Evolutionary conservation across 2,113 vertebrate species (phyloP).

Genomic region (Dermatemys mawii): DNA sequence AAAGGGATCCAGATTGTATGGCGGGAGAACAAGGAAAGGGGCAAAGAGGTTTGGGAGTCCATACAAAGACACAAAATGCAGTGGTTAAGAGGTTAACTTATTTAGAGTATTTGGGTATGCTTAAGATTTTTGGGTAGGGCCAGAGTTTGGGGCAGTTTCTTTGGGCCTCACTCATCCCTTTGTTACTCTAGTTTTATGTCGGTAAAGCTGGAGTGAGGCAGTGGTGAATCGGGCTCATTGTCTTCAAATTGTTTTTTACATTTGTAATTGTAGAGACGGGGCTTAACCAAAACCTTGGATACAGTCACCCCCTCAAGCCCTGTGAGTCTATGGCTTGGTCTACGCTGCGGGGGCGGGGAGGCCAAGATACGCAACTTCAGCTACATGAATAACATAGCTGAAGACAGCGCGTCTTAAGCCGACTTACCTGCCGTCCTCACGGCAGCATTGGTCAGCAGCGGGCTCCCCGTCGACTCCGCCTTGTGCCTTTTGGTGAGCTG

Average conservation of each 20-base stretch:
- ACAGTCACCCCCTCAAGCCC: neutral
- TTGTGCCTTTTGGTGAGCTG: too few species aligned
- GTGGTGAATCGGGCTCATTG: neutral
- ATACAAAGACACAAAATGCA: accelerated
- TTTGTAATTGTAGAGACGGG: conserved; percentile 2
- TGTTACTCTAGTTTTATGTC: neutral
- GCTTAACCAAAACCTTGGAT: conserved; percentile 10
- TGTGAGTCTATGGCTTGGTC: too few species aligned
- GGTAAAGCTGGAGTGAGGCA: neutral
- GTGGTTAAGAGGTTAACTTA: neutral
- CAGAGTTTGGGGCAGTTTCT: neutral
- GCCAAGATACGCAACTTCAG: too few species aligned
- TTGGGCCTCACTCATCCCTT: neutral
- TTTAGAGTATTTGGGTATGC: neutral
- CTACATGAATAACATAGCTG: too few species aligned
- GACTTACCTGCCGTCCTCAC: too few species aligned
- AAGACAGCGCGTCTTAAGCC: too few species aligned
- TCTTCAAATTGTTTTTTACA: neutral
- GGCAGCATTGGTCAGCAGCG: too few species aligned
- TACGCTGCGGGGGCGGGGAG: too few species aligned
- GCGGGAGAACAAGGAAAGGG: neutral
- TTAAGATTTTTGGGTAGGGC: neutral
- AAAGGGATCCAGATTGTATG: neutral
- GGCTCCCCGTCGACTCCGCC: too few species aligned
- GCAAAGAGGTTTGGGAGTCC: neutral